A percentile compares a stretch with the other conserved stretches of the same genome.
These are phyloP conservation scores for Volucella inflata DNA, from an alignment of 2,888 invertebrate species.

Conservation along the genomic window DNA sequence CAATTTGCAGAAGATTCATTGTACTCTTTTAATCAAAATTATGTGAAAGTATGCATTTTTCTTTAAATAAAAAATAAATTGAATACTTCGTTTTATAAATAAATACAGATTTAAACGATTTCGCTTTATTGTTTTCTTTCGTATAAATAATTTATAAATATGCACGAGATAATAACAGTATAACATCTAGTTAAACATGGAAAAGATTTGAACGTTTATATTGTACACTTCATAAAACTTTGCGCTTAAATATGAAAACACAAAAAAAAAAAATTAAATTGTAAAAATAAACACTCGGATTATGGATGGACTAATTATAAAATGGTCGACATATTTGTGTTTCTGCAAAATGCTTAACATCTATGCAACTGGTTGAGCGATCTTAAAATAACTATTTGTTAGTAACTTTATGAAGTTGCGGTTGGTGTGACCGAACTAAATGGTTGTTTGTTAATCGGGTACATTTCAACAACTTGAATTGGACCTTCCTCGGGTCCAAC, in stretches of 20 bases:
- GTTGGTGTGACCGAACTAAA: conserved; percentile 78
- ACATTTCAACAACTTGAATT: conserved; percentile 83
- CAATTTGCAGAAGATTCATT: no score
- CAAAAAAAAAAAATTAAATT: conserved; percentile 35
- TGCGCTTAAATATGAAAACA: conserved; percentile 53
- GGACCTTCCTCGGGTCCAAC: conserved; percentile 82
- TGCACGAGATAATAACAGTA: conserved; percentile 41
- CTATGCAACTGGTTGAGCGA: conserved; percentile 38
- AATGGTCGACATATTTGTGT: conserved; percentile 10
- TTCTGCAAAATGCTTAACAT: conserved; percentile 13
- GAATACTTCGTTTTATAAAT: neutral
- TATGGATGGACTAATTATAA: conserved; percentile 53
- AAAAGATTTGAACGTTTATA: conserved; percentile 60
- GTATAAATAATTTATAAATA: conserved; percentile 62
- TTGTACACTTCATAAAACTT: conserved; percentile 60
- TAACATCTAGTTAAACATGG: conserved; percentile 34
- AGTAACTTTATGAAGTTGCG: conserved; percentile 40
- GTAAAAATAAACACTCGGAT: conserved; percentile 38
- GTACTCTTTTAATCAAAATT: no score
- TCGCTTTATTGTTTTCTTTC: conserved; percentile 10
- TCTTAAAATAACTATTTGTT: neutral
- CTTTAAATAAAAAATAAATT: neutral
- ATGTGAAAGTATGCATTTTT: no score
- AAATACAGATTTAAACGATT: conserved; percentile 43
- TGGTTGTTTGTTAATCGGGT: conserved; percentile 83